Percentiles rank a stretch among this genome's conserved stretches.
Evolutionary conservation across 1,140 invertebrate genomes (phyloP).

Genomic region (Tetramorium parvispinum): DNA sequence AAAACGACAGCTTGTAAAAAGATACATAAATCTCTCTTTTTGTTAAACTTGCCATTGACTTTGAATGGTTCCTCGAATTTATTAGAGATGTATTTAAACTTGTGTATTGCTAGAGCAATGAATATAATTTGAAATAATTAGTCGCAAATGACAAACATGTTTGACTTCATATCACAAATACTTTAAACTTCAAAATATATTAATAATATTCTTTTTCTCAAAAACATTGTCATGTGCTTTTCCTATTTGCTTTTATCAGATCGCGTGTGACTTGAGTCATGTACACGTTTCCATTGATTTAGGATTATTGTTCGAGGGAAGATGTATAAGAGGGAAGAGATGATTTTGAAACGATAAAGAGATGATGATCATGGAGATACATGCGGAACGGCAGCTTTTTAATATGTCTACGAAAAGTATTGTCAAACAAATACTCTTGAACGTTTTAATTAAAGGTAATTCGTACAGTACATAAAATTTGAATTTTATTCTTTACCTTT

Average conservation of each 20-base stretch:
- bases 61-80: neutral
- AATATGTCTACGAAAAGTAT: conserved; percentile 80
- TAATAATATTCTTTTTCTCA: neutral
- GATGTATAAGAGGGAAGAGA: neutral
- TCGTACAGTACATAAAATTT: conserved; percentile 73
- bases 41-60: neutral
- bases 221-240: neutral
- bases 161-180: conserved; percentile 17
- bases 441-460: conserved; percentile 83
- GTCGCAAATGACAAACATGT: neutral
- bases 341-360: neutral
- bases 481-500: conserved; percentile 45
- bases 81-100: neutral
- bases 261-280: conserved; percentile 46
- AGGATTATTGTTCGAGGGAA: conserved; percentile 62
- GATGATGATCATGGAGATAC: conserved; percentile 52
- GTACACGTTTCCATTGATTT: conserved; percentile 65
- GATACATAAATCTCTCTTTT: neutral
- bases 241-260: conserved; percentile 30
- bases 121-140: neutral
- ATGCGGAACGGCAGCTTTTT: conserved; percentile 77
- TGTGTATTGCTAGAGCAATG: neutral
- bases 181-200: neutral
- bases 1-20: neutral
- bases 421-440: conserved; percentile 82